A percentile compares a stretch with the other conserved stretches of the same genome.
phyloP scores from a whole-genome alignment of 2,113 vertebrate genomes.

The Helogale parvula region DNA sequence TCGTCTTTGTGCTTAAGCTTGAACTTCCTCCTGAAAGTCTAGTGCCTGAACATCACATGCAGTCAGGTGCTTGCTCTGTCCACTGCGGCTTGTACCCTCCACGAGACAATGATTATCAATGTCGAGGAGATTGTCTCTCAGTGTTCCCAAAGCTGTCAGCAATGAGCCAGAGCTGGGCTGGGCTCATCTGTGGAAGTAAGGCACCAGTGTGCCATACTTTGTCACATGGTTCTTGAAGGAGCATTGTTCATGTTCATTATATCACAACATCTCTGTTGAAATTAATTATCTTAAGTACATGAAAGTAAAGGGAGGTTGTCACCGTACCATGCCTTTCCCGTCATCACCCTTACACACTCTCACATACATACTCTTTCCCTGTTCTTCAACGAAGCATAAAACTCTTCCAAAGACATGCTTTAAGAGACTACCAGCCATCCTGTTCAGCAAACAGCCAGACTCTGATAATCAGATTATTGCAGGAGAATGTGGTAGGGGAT shows the following conservation, averaged over 20 bases:
- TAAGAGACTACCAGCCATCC: not conserved
- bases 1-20: not conserved
- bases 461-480: not conserved
- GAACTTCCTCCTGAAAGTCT: not conserved
- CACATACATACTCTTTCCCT: not conserved
- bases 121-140: not conserved
- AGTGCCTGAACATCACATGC: not conserved
- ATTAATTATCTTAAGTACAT: not conserved
- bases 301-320: not conserved
- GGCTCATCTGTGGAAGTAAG: not conserved
- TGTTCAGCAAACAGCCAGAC: not conserved
- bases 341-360: not conserved
- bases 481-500: not conserved
- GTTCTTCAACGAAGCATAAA: not conserved
- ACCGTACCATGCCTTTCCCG: not conserved
- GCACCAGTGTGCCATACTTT: not conserved
- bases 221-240: not conserved
- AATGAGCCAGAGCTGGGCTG: not conserved
- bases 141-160: not conserved
- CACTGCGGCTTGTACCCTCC: not conserved
- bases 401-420: not conserved
- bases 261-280: not conserved
- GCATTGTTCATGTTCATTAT: not conserved
- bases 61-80: not conserved
- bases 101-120: not conserved